Conservation (phyloP, 1,140 invertebrate species). For the Leptinotarsa texana region DNA sequence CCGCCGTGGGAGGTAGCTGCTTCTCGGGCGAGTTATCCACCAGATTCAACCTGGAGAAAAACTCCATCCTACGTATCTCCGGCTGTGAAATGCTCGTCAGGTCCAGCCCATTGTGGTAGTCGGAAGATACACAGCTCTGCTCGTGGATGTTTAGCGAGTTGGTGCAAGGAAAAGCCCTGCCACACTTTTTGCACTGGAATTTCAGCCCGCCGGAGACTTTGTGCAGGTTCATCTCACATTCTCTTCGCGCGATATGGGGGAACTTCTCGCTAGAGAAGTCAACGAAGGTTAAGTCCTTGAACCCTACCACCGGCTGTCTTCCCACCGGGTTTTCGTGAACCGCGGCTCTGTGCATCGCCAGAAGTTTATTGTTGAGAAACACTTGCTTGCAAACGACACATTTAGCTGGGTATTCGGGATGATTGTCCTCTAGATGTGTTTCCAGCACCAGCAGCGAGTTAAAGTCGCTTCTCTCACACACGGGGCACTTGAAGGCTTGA, state of each 20-base stretch:
- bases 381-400: slow-evolving; percentile 71
- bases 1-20: slow-evolving; percentile 10
- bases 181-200: slow-evolving; percentile 74
- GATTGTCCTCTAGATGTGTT: slow-evolving; percentile 71
- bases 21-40: slow-evolving; percentile 64
- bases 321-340: slow-evolving; percentile 39
- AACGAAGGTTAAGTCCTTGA: slow-evolving; percentile 75
- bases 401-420: slow-evolving; percentile 69
- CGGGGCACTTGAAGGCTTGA: slow-evolving; percentile 57
- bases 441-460: slow-evolving; percentile 63
- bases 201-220: slow-evolving; percentile 64
- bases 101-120: slow-evolving; percentile 45
- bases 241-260: slow-evolving; percentile 71
- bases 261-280: slow-evolving; percentile 81
- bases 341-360: slow-evolving; percentile 65
- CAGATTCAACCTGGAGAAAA: slow-evolving; percentile 78
- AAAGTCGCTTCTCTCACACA: slow-evolving; percentile 68
- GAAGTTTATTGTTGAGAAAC: slow-evolving; percentile 71
- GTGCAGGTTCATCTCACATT: slow-evolving; percentile 72
- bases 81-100: slow-evolving; percentile 54
- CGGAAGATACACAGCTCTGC: slow-evolving; percentile 58
- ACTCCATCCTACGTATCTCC: slow-evolving; percentile 70
- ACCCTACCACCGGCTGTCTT: slow-evolving; percentile 61
- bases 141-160: slow-evolving; percentile 71
- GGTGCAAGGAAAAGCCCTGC: slow-evolving; percentile 74